Conservation (phyloP, 2,888 invertebrate genomes). For the Priapulus caudatus region DNA sequence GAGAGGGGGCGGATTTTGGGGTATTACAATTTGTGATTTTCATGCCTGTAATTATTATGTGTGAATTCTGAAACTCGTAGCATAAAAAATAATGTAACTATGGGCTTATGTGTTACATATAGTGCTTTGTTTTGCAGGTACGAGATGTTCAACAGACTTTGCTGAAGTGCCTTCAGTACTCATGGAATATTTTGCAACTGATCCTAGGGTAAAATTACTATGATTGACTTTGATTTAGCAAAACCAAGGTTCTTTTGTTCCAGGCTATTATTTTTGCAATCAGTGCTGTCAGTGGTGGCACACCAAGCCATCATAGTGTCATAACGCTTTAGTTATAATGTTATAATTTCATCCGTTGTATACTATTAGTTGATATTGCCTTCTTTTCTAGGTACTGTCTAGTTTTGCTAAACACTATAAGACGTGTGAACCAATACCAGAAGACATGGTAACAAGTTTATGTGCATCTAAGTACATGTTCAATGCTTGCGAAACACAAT, state of each 20-base stretch:
- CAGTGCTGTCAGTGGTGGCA: too few relatives aligned
- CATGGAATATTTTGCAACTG: constrained; percentile 92
- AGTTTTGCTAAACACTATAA: constrained; percentile 81
- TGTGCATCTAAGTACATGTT: constrained; percentile 76
- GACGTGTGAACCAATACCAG: constrained; percentile 69
- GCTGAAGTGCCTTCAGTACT: constrained; percentile 97
- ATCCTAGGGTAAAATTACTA: constrained; percentile 51
- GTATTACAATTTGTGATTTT: too few relatives aligned
- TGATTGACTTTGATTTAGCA: background rate
- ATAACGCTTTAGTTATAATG: too few relatives aligned
- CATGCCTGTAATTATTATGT: too few relatives aligned
- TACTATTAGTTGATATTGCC: too few relatives aligned
- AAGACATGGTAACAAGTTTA: constrained; percentile 61
- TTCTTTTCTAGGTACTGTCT: constrained; percentile 51
- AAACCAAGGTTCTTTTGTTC: background rate
- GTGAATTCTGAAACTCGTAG: too few relatives aligned
- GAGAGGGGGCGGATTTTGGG: too few relatives aligned
- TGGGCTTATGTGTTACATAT: too few relatives aligned
- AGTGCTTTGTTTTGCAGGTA: constrained; percentile 52
- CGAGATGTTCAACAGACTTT: constrained; percentile 91
- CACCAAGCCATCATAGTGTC: too few relatives aligned
- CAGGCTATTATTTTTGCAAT: constrained; percentile 1
- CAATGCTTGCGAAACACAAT: constrained; percentile 72
- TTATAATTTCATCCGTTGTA: too few relatives aligned
- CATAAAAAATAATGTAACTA: too few relatives aligned